A percentile compares a stretch with the other conserved stretches of the same genome.
These are phyloP conservation scores for Octomys mimax DNA, from an alignment of 2,797 vertebrate species.

Conservation along the genomic window DNA sequence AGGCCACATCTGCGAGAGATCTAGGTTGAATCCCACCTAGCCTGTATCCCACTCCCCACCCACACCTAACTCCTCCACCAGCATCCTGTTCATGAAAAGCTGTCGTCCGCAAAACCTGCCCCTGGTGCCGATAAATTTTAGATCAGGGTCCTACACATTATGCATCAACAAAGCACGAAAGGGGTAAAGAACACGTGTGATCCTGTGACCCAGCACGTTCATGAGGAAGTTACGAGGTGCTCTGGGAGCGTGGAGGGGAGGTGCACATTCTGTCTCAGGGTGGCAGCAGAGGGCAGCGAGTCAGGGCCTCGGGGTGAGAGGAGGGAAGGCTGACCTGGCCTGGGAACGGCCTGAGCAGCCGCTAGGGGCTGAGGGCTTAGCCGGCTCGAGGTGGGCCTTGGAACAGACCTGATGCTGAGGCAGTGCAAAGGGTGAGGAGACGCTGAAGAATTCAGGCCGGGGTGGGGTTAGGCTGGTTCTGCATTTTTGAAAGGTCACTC, in stretches of 20 bases:
- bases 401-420: neutral
- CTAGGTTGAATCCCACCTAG: neutral
- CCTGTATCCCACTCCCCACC: neutral
- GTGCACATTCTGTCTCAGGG: neutral
- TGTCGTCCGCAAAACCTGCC: neutral
- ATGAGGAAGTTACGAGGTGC: neutral
- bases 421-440: neutral
- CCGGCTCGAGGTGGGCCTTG: neutral
- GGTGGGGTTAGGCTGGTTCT: neutral
- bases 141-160: neutral
- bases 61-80: neutral
- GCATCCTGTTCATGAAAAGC: neutral
- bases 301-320: neutral
- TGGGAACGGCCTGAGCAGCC: rapidly evolving
- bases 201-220: neutral
- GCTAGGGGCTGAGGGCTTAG: neutral
- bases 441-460: constrained; percentile 36
- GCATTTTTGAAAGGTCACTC: constrained; percentile 74
- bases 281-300: neutral
- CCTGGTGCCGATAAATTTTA: neutral
- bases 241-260: neutral
- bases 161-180: neutral
- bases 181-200: neutral
- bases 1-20: neutral
- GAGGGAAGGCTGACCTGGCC: neutral